Base-by-base conservation (phyloP, 2,797 vertebrate species). In the Oreonectes daqikongensis region DNA sequence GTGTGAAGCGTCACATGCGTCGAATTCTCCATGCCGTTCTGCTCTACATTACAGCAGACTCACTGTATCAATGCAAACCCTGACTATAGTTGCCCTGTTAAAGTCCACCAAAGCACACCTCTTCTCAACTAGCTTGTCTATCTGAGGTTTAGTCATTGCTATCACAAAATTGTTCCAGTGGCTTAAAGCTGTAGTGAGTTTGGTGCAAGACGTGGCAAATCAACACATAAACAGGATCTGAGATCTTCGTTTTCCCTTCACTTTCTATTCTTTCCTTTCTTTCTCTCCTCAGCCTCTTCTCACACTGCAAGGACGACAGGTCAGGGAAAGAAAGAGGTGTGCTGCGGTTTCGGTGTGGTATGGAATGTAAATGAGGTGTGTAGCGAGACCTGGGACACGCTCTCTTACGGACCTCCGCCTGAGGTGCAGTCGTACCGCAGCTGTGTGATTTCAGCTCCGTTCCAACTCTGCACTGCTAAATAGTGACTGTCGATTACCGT, bases 271-370 rank as follows among this genome's bases (percentile, higher is more conserved):
- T 63, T 5, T 32, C 12, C 17, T 28, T 10, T 75, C 83, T 0
- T 28, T 79, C 74, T 72, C 81, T 79, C 84, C 55, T 22, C 87
- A 84, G 85, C 78, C 81, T 85, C 86, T 87, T 88, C 90, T 90
- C 87, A 86, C 83, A 0, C 67, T 64, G 44, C 63, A 60, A 90
- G 90, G 91, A 90, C 89, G 86, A 84, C 77, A 74, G 90, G 90
- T 91, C 90, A 90, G 91, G 91, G 89, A 91, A 61, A 69, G 88
- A 90, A 87, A 75, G 88, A 79, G 88, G 87, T 87, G 88, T 89
- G 89, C 86, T 90, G 86, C 84, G 61, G 89, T 86, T 88, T 89
- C 87, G 84, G 88, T 88, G 85, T 87, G 86, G 90, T 86, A 86
- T 85, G 87, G 88, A 90, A 90, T 90, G 89, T 89, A 92, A 89